Conservation (phyloP, 2,113 vertebrate genomes). For the Gavia stellata region DNA sequence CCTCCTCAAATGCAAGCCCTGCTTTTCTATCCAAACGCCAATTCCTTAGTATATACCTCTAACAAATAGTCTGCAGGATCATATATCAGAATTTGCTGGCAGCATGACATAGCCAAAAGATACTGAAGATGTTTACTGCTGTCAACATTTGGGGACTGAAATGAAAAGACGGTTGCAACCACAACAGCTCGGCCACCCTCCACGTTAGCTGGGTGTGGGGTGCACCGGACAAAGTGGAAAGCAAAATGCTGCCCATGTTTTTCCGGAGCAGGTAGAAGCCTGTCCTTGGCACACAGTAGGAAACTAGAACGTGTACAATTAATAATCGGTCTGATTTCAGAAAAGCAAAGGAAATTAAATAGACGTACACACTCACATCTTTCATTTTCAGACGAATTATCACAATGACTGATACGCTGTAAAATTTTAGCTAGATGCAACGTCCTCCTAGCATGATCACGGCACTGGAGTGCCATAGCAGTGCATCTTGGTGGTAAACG, state of each 20-base stretch:
- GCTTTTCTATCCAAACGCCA: neutral
- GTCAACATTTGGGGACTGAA: neutral
- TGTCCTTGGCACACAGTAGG: neutral
- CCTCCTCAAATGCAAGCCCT: neutral
- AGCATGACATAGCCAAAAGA: neutral
- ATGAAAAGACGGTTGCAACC: neutral
- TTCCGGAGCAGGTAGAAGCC: neutral
- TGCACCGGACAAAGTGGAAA: neutral
- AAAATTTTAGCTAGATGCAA: neutral
- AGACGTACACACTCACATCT: neutral
- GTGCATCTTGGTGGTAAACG: no score
- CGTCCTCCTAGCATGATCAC: rapidly evolving
- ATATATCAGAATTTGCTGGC: neutral
- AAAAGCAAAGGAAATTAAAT: neutral
- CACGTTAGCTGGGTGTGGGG: rapidly evolving
- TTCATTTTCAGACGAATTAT: neutral
- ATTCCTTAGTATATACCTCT: neutral
- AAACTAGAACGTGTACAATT: neutral
- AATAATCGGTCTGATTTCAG: neutral
- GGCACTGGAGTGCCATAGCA: neutral
- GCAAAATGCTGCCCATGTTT: neutral
- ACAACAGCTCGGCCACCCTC: neutral
- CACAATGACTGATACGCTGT: neutral
- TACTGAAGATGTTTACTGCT: neutral
- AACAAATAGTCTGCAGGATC: neutral